phyloP scores from a whole-genome alignment of 2,797 vertebrate species.

The Periophthalmus magnuspinnatus region DNA sequence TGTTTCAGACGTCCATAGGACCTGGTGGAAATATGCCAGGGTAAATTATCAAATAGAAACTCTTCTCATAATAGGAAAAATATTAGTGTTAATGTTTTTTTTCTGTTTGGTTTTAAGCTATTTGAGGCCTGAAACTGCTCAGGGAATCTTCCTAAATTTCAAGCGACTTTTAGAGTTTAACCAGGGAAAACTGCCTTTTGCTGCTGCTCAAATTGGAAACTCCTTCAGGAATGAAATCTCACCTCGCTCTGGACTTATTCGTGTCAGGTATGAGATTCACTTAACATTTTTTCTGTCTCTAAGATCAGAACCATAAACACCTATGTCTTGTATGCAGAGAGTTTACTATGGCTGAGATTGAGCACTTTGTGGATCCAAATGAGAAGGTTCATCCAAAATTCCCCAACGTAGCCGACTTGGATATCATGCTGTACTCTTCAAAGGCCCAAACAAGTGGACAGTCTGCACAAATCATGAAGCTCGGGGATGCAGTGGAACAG shows the following conservation, averaged over 20 bases:
- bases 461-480: constrained; percentile 88
- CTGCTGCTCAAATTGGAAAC: constrained; percentile 98
- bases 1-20: constrained; percentile 98
- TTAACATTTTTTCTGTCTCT: neutral
- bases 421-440: constrained; percentile 89
- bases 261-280: constrained; percentile 84
- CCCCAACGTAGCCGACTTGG: constrained; percentile 85
- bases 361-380: constrained; percentile 97
- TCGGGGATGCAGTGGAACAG: constrained; percentile 96
- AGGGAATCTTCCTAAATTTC: constrained; percentile 99
- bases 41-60: constrained; percentile 66
- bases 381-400: constrained; percentile 96
- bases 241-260: constrained; percentile 95
- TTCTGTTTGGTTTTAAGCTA: constrained; percentile 77
- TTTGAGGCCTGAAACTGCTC: constrained; percentile 97
- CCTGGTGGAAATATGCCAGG: constrained; percentile 96
- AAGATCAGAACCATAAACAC: neutral
- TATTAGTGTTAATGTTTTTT: neutral
- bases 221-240: constrained; percentile 99
- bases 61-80: no score
- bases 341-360: constrained; percentile 99
- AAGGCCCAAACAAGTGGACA: constrained; percentile 96
- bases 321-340: constrained; percentile 76
- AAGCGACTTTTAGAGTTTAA: constrained; percentile 98
- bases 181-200: constrained; percentile 97